Conservation (phyloP, 2,113 vertebrate species). For the Casuarius casuarius region DNA sequence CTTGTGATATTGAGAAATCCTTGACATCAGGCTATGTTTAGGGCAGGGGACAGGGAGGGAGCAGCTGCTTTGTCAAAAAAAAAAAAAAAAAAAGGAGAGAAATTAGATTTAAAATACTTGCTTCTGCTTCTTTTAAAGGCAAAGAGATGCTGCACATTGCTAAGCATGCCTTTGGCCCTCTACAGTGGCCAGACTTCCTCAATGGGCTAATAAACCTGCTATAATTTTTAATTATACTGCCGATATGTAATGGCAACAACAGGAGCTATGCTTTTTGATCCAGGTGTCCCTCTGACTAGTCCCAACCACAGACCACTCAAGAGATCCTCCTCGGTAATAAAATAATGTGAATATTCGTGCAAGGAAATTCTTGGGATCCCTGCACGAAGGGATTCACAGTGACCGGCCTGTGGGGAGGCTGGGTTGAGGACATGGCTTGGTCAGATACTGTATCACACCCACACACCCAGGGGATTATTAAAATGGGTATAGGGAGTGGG, state of each 20-base stretch:
- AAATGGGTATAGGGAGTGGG: background rate
- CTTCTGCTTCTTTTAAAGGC: background rate
- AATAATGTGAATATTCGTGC: fast-evolving
- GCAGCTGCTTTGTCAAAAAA: too few relatives aligned
- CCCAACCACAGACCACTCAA: fast-evolving
- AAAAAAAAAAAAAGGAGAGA: background rate
- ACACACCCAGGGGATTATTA: background rate
- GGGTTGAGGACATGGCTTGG: background rate
- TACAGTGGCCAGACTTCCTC: background rate
- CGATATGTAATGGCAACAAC: background rate
- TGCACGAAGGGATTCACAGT: fast-evolving
- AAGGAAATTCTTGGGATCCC: background rate
- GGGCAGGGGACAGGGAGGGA: background rate
- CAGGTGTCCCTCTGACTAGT: background rate
- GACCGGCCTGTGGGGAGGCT: background rate
- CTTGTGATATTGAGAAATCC: too few relatives aligned
- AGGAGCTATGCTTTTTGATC: background rate
- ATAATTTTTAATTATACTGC: background rate
- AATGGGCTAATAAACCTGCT: background rate
- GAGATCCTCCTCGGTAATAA: background rate
- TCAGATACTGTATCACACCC: background rate
- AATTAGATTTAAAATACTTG: background rate
- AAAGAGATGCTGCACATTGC: background rate
- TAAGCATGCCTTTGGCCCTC: background rate
- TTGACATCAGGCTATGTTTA: too few relatives aligned